These are phyloP conservation scores for Galeopsomyia nigrocyanea DNA, from an alignment of 2,888 invertebrate species.

Conservation along the genomic window DNA sequence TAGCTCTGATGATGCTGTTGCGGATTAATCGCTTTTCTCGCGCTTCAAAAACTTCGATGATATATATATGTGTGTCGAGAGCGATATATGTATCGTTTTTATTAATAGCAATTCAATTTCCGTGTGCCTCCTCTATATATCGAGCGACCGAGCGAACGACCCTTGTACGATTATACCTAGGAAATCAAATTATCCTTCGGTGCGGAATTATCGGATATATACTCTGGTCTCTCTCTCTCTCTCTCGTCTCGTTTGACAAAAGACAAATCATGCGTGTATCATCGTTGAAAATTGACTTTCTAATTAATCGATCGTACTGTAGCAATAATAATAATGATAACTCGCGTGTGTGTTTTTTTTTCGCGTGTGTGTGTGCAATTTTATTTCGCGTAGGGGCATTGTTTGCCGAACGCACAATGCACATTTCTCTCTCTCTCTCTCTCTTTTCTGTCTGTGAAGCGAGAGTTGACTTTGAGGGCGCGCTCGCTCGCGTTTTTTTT, in stretches of 20 bases:
- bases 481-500: conserved; percentile 53
- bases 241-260: conserved; percentile 49
- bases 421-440: conserved; percentile 10
- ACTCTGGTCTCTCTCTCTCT: conserved; percentile 31
- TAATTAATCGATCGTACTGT: too few relatives aligned
- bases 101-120: conserved; percentile 65
- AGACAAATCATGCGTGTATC: conserved; percentile 2
- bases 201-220: conserved; percentile 60
- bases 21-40: conserved; percentile 8
- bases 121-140: too few relatives aligned
- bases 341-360: too few relatives aligned
- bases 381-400: too few relatives aligned
- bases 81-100: conserved; percentile 62
- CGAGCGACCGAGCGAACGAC: too few relatives aligned
- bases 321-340: too few relatives aligned
- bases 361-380: too few relatives aligned
- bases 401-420: conserved; percentile 22
- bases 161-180: conserved; percentile 57
- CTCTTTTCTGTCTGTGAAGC: conserved; percentile 5
- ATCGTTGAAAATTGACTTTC: too few relatives aligned
- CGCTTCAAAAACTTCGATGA: too few relatives aligned
- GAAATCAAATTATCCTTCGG: conserved; percentile 61
- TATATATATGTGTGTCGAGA: too few relatives aligned
- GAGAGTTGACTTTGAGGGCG: conserved; percentile 30
- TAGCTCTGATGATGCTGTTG: too few relatives aligned